Evolutionary conservation across 1,140 invertebrate genomes (phyloP), one percentile per base, ranked within the genome.

Genomic region (Solenopsis fugax): DNA sequence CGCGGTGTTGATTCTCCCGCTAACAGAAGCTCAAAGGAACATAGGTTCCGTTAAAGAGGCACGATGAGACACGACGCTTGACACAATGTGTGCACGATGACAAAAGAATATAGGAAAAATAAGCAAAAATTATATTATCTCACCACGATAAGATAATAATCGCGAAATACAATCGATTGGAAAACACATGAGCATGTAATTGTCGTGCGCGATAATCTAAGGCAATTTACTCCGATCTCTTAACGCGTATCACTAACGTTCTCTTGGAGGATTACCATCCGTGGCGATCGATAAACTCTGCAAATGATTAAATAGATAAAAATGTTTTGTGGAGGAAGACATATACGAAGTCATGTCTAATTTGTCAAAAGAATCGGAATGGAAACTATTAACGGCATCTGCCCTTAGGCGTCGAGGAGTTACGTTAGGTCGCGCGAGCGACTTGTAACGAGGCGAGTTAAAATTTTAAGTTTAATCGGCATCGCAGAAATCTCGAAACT

Each of bases 11-110:
- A n/a, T n/a, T n/a, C n/a, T n/a, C 29, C 29, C 24, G 21, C 10
- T 80, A 77, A 88, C 73, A 86, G 73, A 78, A 54, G 58, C 24
- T 56, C 50, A 37, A 85, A 84, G n/a, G 64, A 29, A 85, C 52
- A 21, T 88, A 29, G 67, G 75, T 78, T 54, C 29, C 41, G 0
- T 13, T 60, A 60, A 60, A 60, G 41, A n/a, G 65, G 37, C n/a
- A 4, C 21, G 12, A 45, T n/a, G 1, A 16, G 64, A 52, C 41
- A 60, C 85, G 13, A 48, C 67, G 67, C 2, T n/a, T n/a, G n/a
- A n/a, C n/a, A n/a, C n/a, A n/a, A n/a, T n/a, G n/a, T n/a, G 67
- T 45, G n/a, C 3, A 13, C 54, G 13, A 29, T 34, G n/a, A 16
- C 34, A 37, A 58, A 10, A 24, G 3, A 24, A 24, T 2, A 4